Conservation (phyloP, 2,113 vertebrate genomes). For the Trichomycterus rosablanca region DNA sequence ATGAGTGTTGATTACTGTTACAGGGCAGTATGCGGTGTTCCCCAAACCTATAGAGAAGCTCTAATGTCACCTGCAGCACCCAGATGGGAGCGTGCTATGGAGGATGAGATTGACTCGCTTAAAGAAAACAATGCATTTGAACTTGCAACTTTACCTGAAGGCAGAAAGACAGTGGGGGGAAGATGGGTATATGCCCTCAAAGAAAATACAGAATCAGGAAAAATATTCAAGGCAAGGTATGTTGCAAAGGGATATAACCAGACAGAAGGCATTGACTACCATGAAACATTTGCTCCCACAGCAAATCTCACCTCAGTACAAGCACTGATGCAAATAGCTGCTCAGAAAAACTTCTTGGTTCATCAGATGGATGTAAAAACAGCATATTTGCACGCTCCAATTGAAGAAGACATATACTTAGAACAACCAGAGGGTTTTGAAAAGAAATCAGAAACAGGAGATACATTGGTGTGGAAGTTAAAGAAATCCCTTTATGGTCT, state of each 20-base stretch:
- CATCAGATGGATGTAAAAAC: slow-evolving; percentile 17
- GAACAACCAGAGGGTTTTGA: slow-evolving; percentile 14
- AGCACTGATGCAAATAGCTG: neutral
- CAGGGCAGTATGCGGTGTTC: slow-evolving; percentile 24
- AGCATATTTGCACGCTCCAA: slow-evolving; percentile 2
- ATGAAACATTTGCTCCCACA: slow-evolving; percentile 44
- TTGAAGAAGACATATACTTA: slow-evolving; percentile 21
- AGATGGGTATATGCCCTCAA: slow-evolving; percentile 31
- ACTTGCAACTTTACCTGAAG: no score
- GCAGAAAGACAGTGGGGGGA: no score
- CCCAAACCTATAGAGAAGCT: slow-evolving; percentile 29
- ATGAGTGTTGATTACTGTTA: slow-evolving; percentile 26
- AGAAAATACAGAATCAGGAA: slow-evolving; percentile 16
- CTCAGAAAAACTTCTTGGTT: neutral
- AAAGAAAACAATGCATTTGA: slow-evolving; percentile 21
- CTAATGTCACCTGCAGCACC: slow-evolving; percentile 21
- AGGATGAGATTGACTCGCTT: slow-evolving; percentile 34
- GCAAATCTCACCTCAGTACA: slow-evolving; percentile 4
- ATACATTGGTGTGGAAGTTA: neutral
- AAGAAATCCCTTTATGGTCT: slow-evolving; percentile 5
- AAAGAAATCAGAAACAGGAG: no score
- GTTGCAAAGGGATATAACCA: slow-evolving; percentile 43
- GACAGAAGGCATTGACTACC: slow-evolving; percentile 40
- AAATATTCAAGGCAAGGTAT: slow-evolving; percentile 33
- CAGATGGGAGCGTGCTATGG: slow-evolving; percentile 22